Evolutionary conservation across 2,797 vertebrate genomes (phyloP), one percentile per base, ranked within the genome.

Genomic region (Chromis chromis): DNA sequence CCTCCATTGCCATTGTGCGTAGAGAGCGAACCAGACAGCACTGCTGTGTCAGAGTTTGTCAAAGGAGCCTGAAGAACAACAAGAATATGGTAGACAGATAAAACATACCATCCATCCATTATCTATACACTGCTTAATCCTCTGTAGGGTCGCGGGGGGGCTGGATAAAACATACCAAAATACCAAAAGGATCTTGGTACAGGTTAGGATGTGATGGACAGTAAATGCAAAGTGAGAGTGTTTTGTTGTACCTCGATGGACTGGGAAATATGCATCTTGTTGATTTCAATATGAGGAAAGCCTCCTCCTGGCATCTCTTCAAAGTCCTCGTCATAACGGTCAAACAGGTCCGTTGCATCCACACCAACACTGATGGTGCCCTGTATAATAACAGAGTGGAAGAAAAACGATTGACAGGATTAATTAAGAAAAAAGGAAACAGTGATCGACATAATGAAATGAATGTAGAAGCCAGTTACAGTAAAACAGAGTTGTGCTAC

Each of bases 261-360:
- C 90, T 99, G 98, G 1, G 98, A 99, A 83, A 99, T 99, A 93
- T 99, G 97, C 98, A 99, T 99, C 87, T 96, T 96, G 94, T 97
- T 99, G 70, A 99, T 99, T 92, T 99, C 98, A 24, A 99, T 95
- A 74, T 97, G 97, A 19, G 98, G 98, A 80, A 99, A 96, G 66
- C 95, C 94, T 81, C 96, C 96, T 63, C 96, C 96, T 0, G 97
- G 95, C 67, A 95, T 91, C 36, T 98, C 97, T 86, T 99, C 98
- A 6, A 97, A 99, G 31, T 99, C 98, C 59, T 99, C 98, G 0
- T 99, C 97, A 0, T 98, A 99, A n/a, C 94, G 96, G 85, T 99
- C 98, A 63, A 99, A 99, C 69, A 99, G 95, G 93, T 99, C 97
- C 0, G 98, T 99, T 72, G 97, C 98, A 62, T 99, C 97, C 71